Base-by-base conservation (phyloP, 2,888 invertebrate genomes). In the Hyposoter didymator region DNA sequence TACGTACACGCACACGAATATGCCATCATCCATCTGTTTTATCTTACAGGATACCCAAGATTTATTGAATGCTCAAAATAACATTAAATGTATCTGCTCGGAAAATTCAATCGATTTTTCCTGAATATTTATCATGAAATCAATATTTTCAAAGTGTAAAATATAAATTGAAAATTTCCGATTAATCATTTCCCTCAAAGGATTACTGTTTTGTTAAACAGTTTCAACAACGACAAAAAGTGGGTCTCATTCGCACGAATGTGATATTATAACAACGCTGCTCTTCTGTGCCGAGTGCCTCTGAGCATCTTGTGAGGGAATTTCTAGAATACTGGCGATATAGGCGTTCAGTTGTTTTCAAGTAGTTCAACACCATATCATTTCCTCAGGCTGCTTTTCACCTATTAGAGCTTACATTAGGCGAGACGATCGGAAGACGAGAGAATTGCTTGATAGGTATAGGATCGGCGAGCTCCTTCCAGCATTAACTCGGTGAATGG, bases 401-500 rank as follows among this genome's bases (percentile, higher is more conserved):
- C 49, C 47, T 52, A 35, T 79, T 64, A 62, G 45, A 45, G 19
- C n/a, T 19, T 49, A n/a, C n/a, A 39, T 7, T 10, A 52, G 45
- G 28, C 14, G 69, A 47, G 3, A 47, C 22, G 67, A 55, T 28
- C 12, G 39, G 10, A 52, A 28, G 43, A 32, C 22, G 59, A 59
- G 35, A 12, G 35, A 39, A 35, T 69, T 22, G 55, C 39, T 43
- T 43, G 19, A 49, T 80, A 12, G 55, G 55, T 76, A 35, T 35
- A 76, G 59, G 76, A 67, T 75, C 59, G 72, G 70, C 72, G 59
- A 47, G 83, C 35, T 67, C 73, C 75, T 82, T 76, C 35, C 73
- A 62, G 76, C 76, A 76, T 85, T 64, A 85, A 79, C 67, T 75
- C 73, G 45, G 79, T 80, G 83, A 85, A 85, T 83, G 83, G 80